Conservation (phyloP, 2,797 vertebrate genomes). For the Pipistrellus pygmaeus region DNA sequence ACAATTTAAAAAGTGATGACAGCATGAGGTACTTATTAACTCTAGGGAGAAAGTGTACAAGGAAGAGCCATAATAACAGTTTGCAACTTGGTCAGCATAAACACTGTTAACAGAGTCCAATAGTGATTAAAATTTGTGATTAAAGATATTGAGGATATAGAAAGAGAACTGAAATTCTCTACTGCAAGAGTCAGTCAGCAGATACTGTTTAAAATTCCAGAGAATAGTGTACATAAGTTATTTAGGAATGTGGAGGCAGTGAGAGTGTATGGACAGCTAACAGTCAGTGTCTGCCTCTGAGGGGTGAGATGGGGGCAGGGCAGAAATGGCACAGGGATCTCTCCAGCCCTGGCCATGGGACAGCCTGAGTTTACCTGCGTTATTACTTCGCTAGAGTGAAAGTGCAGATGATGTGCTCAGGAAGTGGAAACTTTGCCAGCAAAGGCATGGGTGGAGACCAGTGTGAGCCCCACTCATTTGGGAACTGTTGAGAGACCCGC, state of each 20-base stretch:
- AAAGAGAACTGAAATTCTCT: not conserved
- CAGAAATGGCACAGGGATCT: not conserved
- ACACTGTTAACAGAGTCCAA: not conserved
- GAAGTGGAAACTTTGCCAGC: not conserved
- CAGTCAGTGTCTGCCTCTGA: not conserved
- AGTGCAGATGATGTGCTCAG: not conserved
- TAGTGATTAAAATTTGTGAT: not conserved
- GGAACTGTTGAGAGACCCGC: not conserved
- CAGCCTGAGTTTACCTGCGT: not conserved
- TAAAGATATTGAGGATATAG: not conserved
- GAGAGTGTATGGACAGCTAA: not conserved
- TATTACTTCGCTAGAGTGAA: not conserved
- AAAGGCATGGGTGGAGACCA: not conserved
- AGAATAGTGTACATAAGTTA: not conserved
- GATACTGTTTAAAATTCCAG: constrained; percentile 6
- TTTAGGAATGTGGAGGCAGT: not conserved
- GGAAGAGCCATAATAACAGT: not conserved
- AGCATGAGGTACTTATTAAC: not conserved
- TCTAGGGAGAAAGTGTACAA: not conserved
- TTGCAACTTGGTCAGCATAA: not conserved
- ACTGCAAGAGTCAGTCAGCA: not conserved
- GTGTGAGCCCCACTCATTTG: not conserved
- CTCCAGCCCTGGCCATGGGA: not conserved
- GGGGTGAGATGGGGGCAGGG: not conserved
- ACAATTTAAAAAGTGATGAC: not conserved